Base-by-base conservation (phyloP, 1,140 invertebrate species). In the Drosophila hydei region DNA sequence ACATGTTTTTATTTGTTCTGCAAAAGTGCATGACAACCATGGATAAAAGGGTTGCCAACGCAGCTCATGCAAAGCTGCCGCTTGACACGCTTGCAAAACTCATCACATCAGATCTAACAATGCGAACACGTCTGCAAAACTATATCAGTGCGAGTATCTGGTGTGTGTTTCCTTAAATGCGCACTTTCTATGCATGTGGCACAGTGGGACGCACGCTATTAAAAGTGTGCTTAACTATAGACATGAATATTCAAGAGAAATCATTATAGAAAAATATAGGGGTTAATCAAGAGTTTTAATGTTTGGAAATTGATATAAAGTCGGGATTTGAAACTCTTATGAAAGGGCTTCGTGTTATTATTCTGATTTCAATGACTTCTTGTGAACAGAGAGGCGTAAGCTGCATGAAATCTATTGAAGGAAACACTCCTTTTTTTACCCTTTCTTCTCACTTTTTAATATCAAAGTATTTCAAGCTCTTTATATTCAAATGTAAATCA, bases 1-100 rank as follows among this genome's bases (percentile, higher is more conserved):
- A 88, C 75, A 88, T 88, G 63, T 78, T 81, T 80, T 64, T 69
- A 6, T 33, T 14, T 30, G 38, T 6, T 42, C 38, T 16, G 12
- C 33, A 42, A 19, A 60, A 56, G 56, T 47, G 64, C 59, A 52
- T 27, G 38, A 12, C 21, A 48, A 68, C 70, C 59, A 54, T 58
- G 69, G 43, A 54, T 52, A 56, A 62, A 60, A 58, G 33, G 42
- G 21, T 21, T 23, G 42, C 30, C 56, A 36, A 19, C 42, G 48
- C 43, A 18, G 47, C 18, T 16, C 0, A 6, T 60, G 56, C 30
- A 48, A 64, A 56, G 47, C 25, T 25, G 42, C 7, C 18, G 30
- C 65, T 62, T 62, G 65, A 69, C 65, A 69, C 48, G 58, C 56
- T 69, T 62, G 40, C 48, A 56, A 30, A 45, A 52, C 60, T 63